Percentiles rank a stretch among this genome's conserved stretches.
phyloP scores from a whole-genome alignment of 2,113 vertebrate genomes.

The Leucopsar rothschildi region DNA sequence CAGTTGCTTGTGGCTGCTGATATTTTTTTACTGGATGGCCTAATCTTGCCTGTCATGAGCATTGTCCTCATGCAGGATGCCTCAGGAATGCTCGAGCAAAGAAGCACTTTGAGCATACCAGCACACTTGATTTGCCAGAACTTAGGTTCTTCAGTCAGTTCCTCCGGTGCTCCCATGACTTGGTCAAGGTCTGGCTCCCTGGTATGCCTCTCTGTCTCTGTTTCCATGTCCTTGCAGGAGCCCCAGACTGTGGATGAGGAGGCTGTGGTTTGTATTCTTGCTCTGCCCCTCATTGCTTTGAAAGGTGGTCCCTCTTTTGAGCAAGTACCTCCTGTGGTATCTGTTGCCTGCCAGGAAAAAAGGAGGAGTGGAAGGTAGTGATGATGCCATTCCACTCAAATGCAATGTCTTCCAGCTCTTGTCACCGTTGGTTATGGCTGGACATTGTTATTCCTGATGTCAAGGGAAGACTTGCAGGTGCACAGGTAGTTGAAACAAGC shows the following conservation, averaged over 20 bases:
- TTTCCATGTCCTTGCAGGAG: neutral
- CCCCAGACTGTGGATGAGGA: neutral
- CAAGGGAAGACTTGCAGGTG: neutral
- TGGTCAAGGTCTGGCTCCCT: neutral
- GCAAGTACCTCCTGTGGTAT: neutral
- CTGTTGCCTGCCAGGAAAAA: neutral
- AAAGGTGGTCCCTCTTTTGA: neutral
- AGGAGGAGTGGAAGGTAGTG: neutral
- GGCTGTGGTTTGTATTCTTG: neutral
- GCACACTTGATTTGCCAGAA: neutral
- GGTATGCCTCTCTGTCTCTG: neutral
- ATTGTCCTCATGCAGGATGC: neutral
- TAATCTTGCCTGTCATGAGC: neutral
- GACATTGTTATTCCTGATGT: neutral
- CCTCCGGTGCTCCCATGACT: accelerated
- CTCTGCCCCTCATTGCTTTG: neutral
- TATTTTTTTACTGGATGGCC: neutral
- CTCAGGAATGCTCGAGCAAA: neutral
- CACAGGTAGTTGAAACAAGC: neutral
- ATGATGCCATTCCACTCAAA: neutral
- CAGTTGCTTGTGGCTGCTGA: neutral
- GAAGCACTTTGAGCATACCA: neutral
- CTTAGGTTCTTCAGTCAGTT: neutral
- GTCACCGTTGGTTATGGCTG: neutral
- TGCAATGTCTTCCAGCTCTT: neutral